Percentiles rank a stretch among this genome's conserved stretches.
Evolutionary conservation across 2,888 invertebrate species (phyloP).

Genomic region (Timema podura): DNA sequence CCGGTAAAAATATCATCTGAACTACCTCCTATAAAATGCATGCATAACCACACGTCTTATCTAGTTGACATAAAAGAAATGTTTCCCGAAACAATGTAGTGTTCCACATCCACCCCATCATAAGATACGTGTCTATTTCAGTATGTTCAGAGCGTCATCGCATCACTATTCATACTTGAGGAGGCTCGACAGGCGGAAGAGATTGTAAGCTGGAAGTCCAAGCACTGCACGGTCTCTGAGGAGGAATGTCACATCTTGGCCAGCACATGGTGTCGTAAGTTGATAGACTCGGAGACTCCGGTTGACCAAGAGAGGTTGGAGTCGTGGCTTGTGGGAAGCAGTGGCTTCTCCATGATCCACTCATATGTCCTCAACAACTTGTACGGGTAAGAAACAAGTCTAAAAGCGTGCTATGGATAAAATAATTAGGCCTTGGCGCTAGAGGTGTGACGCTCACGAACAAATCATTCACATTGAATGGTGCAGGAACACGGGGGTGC

Average conservation of each 20-base stretch:
- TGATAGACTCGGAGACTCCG: not conserved
- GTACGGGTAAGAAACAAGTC: no score
- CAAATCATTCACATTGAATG: no score
- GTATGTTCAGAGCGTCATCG: constrained; percentile 8
- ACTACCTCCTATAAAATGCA: no score
- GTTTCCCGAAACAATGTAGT: no score
- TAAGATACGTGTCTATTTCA: not conserved
- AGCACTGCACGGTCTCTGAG: not conserved
- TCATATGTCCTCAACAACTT: not conserved
- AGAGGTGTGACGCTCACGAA: no score
- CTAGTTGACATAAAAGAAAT: no score
- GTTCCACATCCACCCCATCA: no score
- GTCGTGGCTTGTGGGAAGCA: not conserved
- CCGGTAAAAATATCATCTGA: no score
- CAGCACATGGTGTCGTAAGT: not conserved
- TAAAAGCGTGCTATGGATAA: no score
- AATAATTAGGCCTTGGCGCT: no score
- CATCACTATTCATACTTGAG: not conserved
- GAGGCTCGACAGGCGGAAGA: not conserved
- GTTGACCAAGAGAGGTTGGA: not conserved
- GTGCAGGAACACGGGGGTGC: no score
- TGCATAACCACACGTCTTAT: no score
- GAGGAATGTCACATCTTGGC: not conserved
- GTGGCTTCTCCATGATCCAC: not conserved
- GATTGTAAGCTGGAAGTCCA: not conserved